These are phyloP conservation scores for Beris morrisii DNA, from an alignment of 2,888 invertebrate genomes.

Conservation along the genomic window DNA sequence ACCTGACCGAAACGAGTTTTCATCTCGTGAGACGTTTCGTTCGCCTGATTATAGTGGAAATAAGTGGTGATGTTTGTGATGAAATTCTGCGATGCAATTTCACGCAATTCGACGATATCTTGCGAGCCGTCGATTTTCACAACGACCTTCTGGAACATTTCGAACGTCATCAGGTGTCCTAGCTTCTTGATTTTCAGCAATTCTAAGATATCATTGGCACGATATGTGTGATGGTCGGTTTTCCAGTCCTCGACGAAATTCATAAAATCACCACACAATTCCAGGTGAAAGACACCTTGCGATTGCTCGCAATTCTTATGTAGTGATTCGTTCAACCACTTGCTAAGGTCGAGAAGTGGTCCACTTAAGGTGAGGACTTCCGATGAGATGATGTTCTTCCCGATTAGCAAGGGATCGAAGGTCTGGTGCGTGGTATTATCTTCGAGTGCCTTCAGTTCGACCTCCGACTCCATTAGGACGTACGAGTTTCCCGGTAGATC, in stretches of 20 bases:
- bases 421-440: constrained; percentile 47
- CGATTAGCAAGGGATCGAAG: constrained; percentile 48
- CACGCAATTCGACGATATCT: constrained; percentile 47
- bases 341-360: constrained; percentile 49
- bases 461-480: constrained; percentile 52
- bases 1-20: constrained; percentile 54
- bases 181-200: constrained; percentile 50
- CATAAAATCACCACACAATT: constrained; percentile 50
- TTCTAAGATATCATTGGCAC: constrained; percentile 46
- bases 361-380: constrained; percentile 49
- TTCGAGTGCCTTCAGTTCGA: constrained; percentile 48
- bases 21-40: constrained; percentile 51
- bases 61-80: constrained; percentile 54
- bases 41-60: constrained; percentile 52
- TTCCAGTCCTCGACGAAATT: constrained; percentile 53
- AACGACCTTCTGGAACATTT: constrained; percentile 53
- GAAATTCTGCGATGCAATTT: constrained; percentile 54
- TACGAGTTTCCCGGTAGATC: constrained; percentile 53
- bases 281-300: constrained; percentile 46
- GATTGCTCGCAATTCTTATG: constrained; percentile 49
- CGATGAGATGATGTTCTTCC: constrained; percentile 50
- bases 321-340: constrained; percentile 52
- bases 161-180: constrained; percentile 50
- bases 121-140: constrained; percentile 39
- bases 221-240: constrained; percentile 41